Evolutionary conservation across 1,140 invertebrate species (phyloP).

Genomic region (Cylas formicarius): DNA sequence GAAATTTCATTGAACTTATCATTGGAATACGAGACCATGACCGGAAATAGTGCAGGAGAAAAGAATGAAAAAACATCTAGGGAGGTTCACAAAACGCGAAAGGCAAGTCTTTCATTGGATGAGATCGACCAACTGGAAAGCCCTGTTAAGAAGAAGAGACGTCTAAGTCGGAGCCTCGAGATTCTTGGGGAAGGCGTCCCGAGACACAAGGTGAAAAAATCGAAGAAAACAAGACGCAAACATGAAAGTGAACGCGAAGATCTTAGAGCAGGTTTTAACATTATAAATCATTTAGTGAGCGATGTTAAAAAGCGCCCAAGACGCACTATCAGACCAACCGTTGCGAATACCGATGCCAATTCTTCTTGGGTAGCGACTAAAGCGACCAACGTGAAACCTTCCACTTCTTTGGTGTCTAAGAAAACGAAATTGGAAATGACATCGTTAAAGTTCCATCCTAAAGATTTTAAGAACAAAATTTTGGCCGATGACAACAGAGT

Average conservation of each 20-base stretch:
- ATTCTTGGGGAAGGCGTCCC: not conserved
- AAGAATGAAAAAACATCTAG: not conserved
- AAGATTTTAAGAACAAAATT: constrained; percentile 34
- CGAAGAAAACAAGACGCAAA: not conserved
- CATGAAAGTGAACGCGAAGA: not conserved
- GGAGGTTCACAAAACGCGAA: constrained; percentile 2
- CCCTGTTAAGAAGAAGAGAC: not conserved
- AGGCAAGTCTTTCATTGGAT: too few species aligned
- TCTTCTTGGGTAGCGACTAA: constrained; percentile 10
- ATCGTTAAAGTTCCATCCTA: constrained; percentile 17
- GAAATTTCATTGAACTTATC: constrained; percentile 24
- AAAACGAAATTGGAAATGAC: constrained; percentile 9
- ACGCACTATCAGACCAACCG: constrained; percentile 15
- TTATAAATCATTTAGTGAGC: constrained; percentile 19
- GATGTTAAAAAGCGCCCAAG: constrained; percentile 26
- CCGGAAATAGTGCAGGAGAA: constrained; percentile 3
- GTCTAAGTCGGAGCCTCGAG: not conserved
- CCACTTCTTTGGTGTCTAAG: constrained; percentile 10
- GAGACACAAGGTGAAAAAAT: not conserved
- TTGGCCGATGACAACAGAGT: constrained; percentile 23
- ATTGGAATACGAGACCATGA: constrained; percentile 21
- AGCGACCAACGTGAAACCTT: constrained; percentile 18
- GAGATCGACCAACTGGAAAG: too few species aligned
- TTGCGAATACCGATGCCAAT: not conserved
- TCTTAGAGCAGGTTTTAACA: constrained; percentile 1